A percentile compares a stretch with the other conserved stretches of the same genome.
These are phyloP conservation scores for Sebastiscus tertius DNA, from an alignment of 2,797 vertebrate genomes.

Conservation along the genomic window DNA sequence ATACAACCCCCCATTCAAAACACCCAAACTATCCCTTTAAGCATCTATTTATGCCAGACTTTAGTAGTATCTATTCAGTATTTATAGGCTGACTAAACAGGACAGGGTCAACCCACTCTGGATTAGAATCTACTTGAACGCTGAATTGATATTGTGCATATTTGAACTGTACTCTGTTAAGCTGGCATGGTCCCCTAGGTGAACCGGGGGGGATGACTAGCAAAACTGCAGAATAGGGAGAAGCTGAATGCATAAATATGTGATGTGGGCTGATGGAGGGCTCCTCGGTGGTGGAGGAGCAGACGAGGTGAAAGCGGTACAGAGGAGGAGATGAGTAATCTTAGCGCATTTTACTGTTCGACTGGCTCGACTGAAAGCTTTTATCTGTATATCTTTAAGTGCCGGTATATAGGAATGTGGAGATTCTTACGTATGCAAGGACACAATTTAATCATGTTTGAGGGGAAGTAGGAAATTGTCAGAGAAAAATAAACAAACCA, in stretches of 20 bases:
- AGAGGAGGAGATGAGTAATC: slow-evolving; percentile 12
- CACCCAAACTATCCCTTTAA: too few species aligned
- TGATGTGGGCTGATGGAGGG: slow-evolving; percentile 26
- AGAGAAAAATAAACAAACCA: background rate
- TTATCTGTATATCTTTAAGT: background rate
- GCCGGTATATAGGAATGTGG: background rate
- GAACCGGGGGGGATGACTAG: slow-evolving; percentile 11
- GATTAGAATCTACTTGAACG: slow-evolving; percentile 41
- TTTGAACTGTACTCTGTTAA: slow-evolving; percentile 23
- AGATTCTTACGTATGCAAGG: background rate
- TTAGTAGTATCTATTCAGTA: background rate
- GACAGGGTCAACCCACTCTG: background rate
- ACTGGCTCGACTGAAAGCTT: background rate
- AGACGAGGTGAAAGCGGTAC: slow-evolving; percentile 12
- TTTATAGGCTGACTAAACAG: slow-evolving; percentile 23
- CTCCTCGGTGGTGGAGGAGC: background rate
- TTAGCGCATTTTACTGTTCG: too few species aligned
- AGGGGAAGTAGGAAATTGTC: background rate
- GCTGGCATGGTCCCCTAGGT: slow-evolving; percentile 21
- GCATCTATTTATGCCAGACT: background rate
- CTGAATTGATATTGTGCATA: slow-evolving; percentile 32
- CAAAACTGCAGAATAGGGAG: slow-evolving; percentile 38
- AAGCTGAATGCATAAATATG: slow-evolving; percentile 48
- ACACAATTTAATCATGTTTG: background rate
- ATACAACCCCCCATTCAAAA: too few species aligned